These are phyloP conservation scores for Magallana gigas DNA, from an alignment of 1,140 invertebrate species.

Conservation along the genomic window DNA sequence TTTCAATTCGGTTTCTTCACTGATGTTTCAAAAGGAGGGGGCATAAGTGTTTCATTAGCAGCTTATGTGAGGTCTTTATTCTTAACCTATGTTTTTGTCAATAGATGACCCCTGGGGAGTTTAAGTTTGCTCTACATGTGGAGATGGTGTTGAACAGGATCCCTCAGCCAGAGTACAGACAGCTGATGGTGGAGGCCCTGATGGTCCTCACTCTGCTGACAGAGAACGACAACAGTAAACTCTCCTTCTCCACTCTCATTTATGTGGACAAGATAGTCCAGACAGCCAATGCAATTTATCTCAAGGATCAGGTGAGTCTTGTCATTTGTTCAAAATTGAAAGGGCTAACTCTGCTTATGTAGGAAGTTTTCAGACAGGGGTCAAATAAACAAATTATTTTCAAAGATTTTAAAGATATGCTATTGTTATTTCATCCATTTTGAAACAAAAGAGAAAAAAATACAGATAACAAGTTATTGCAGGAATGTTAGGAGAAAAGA, in stretches of 20 bases:
- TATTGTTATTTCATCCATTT: too few species aligned
- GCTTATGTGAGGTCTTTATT: too few species aligned
- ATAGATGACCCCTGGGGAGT: constrained; percentile 96
- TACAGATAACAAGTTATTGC: too few species aligned
- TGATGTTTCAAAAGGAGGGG: too few species aligned
- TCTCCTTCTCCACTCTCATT: constrained; percentile 86
- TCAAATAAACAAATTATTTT: too few species aligned
- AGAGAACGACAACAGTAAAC: constrained; percentile 85
- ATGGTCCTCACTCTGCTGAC: constrained; percentile 95
- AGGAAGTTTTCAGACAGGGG: too few species aligned
- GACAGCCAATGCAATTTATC: constrained; percentile 95
- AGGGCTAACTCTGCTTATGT: too few species aligned
- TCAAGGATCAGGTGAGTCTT: constrained; percentile 92
- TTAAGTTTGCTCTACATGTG: constrained; percentile 98
- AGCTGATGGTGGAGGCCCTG: constrained; percentile 97
- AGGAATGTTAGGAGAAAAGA: too few species aligned
- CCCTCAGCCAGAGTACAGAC: constrained; percentile 98
- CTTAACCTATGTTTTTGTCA: not conserved
- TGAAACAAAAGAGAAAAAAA: too few species aligned
- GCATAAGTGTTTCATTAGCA: too few species aligned
- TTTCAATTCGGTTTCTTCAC: too few species aligned
- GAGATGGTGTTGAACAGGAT: constrained; percentile 98
- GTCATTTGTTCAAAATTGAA: not conserved
- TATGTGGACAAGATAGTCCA: constrained; percentile 95
- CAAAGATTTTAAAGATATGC: too few species aligned